Percentiles rank a stretch among this genome's conserved stretches.
phyloP scores from a whole-genome alignment of 2,888 invertebrate genomes.

The Nysson spinosus region DNA sequence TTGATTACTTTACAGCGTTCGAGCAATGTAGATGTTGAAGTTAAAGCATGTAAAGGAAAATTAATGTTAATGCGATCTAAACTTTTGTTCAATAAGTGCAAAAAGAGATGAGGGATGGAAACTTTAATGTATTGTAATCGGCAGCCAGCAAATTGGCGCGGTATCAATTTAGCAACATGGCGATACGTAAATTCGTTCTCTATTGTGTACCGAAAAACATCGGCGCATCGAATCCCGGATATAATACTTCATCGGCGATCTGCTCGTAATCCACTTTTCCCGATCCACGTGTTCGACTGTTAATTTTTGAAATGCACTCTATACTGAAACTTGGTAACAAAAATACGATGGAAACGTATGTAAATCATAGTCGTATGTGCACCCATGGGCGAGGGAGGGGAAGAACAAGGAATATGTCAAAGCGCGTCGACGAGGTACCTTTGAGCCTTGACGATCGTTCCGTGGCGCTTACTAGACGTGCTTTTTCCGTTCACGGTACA shows the following conservation, averaged over 20 bases:
- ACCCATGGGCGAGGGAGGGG: too few species aligned
- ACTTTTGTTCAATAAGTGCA: background rate
- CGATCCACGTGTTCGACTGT: constrained; percentile 13
- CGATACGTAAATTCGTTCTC: constrained; percentile 21
- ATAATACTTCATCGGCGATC: constrained; percentile 21
- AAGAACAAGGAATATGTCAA: constrained; percentile 1
- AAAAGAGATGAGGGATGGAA: background rate
- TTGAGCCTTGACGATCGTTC: constrained; percentile 23
- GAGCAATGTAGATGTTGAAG: too few species aligned
- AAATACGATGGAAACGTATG: constrained; percentile 18
- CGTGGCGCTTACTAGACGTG: background rate
- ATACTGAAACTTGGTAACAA: constrained; percentile 12
- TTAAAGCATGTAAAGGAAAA: too few species aligned
- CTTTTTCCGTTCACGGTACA: constrained; percentile 5
- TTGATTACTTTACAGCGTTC: too few species aligned
- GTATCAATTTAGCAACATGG: constrained; percentile 12
- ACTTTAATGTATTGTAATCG: background rate
- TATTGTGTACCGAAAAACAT: constrained; percentile 25
- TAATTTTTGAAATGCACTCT: constrained; percentile 22
- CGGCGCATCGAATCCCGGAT: constrained; percentile 24
- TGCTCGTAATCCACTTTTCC: constrained; percentile 34
- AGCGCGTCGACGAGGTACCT: constrained; percentile 9
- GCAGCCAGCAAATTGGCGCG: background rate
- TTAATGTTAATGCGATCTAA: background rate
- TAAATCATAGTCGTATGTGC: constrained; percentile 19